A percentile compares a stretch with the other conserved stretches of the same genome.
Evolutionary conservation across 2,113 vertebrate genomes (phyloP).

Genomic region (Centrocercus urophasianus): DNA sequence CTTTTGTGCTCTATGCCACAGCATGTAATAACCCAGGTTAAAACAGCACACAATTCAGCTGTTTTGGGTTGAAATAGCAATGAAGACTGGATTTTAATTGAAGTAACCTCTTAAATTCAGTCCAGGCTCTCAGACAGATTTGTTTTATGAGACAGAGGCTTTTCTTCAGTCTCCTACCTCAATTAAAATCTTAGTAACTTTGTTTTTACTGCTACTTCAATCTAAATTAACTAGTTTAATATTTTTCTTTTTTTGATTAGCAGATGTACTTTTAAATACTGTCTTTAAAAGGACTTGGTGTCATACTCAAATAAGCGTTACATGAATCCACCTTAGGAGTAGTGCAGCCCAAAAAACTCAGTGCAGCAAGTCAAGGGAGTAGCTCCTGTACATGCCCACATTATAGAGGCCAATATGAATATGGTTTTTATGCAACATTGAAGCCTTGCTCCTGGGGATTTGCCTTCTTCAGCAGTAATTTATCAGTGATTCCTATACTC

Average conservation of each 20-base stretch:
- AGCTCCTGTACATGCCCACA: background rate
- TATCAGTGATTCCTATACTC: background rate
- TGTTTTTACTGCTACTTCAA: background rate
- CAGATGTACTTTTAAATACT: background rate
- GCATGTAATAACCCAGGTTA: constrained; percentile 2
- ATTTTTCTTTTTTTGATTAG: background rate
- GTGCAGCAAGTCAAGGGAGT: background rate
- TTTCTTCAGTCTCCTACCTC: constrained; percentile 19
- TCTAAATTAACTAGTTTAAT: background rate
- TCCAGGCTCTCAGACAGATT: background rate
- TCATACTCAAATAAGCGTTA: background rate
- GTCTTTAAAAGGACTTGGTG: background rate
- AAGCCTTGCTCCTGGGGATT: background rate
- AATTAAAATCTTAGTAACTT: constrained; percentile 31
- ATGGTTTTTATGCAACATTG: background rate
- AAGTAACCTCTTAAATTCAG: constrained; percentile 17
- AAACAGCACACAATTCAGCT: background rate
- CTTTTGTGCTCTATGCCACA: constrained; percentile 7
- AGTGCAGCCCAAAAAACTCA: background rate
- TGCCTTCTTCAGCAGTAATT: background rate
- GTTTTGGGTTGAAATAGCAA: constrained; percentile 12
- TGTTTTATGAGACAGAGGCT: constrained; percentile 1
- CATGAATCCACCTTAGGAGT: background rate
- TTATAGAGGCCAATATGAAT: background rate
- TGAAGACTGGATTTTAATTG: background rate